These are phyloP conservation scores for Ceratina australensis DNA, from an alignment of 1,140 invertebrate species.

Conservation along the genomic window DNA sequence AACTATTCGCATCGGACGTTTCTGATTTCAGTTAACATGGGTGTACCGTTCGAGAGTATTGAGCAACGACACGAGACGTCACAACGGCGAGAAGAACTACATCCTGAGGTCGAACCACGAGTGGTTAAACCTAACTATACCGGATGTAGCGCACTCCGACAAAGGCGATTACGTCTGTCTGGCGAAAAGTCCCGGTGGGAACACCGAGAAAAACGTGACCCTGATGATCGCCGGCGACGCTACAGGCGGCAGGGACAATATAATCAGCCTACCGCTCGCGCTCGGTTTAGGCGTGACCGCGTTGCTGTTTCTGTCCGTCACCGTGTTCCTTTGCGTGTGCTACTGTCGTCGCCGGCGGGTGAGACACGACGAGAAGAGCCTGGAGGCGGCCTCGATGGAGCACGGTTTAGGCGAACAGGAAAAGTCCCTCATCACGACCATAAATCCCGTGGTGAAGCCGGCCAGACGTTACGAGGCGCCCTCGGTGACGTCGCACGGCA, in stretches of 20 bases:
- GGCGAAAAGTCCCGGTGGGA: constrained; percentile 91
- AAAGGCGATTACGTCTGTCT: constrained; percentile 93
- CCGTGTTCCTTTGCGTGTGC: constrained; percentile 84
- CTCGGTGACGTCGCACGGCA: constrained; percentile 84
- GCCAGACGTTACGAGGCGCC: constrained; percentile 85
- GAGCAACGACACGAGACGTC: constrained; percentile 67
- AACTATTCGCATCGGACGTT: too few relatives aligned
- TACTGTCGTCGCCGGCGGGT: constrained; percentile 82
- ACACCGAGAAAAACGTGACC: constrained; percentile 86
- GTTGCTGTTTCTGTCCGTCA: constrained; percentile 82
- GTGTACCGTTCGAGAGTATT: constrained; percentile 70
- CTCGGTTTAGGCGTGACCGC: constrained; percentile 76
- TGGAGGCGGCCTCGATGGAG: constrained; percentile 74
- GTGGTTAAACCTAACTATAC: constrained; percentile 90
- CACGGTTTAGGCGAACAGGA: constrained; percentile 85
- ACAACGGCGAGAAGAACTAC: constrained; percentile 76
- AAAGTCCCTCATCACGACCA: constrained; percentile 88
- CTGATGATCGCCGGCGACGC: constrained; percentile 81
- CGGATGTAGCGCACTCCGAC: constrained; percentile 85
- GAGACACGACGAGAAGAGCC: constrained; percentile 81
- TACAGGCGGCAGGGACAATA: constrained; percentile 75
- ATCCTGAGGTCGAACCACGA: constrained; percentile 76
- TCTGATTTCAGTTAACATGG: constrained; percentile 82
- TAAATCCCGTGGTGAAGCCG: constrained; percentile 90
- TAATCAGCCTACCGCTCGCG: constrained; percentile 76